A percentile compares a stretch with the other conserved stretches of the same genome.
phyloP scores from a whole-genome alignment of 2,888 invertebrate genomes.

The Gymnocheta viridis region DNA sequence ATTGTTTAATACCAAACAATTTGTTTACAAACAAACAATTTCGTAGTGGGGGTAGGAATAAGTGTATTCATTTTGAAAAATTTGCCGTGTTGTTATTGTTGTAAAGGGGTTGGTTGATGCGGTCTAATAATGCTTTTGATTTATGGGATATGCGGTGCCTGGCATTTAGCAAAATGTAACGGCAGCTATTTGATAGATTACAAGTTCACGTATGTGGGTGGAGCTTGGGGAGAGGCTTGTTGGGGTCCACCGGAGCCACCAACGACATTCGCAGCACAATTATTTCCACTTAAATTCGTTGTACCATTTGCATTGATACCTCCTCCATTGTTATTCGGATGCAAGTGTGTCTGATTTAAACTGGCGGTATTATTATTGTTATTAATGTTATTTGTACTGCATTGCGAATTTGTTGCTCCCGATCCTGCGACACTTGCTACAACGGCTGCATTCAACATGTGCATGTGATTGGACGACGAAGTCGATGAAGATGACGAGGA shows the following conservation, averaged over 20 bases:
- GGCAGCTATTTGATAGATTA: constrained; percentile 71
- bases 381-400: constrained; percentile 57
- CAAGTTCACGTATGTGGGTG: constrained; percentile 96
- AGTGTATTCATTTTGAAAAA: constrained; percentile 5
- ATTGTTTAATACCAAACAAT: constrained; percentile 26
- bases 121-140: constrained; percentile 14
- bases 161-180: constrained; percentile 21
- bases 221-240: constrained; percentile 89
- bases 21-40: constrained; percentile 19
- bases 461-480: constrained; percentile 78
- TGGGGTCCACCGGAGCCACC: constrained; percentile 75
- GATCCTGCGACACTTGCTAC: constrained; percentile 24
- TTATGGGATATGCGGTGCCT: constrained; percentile 20
- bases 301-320: constrained; percentile 47
- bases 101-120: background rate
- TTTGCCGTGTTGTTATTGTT: constrained; percentile 21
- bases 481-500: constrained; percentile 80
- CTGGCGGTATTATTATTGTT: constrained; percentile 33
- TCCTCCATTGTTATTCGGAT: constrained; percentile 39
- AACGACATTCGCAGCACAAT: constrained; percentile 44
- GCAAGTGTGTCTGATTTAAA: constrained; percentile 41
- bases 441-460: constrained; percentile 74
- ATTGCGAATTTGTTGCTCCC: constrained; percentile 53
- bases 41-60: constrained; percentile 8
- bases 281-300: constrained; percentile 53